Base-by-base conservation (phyloP, 2,888 invertebrate species). In the Acanthopleura granulata region DNA sequence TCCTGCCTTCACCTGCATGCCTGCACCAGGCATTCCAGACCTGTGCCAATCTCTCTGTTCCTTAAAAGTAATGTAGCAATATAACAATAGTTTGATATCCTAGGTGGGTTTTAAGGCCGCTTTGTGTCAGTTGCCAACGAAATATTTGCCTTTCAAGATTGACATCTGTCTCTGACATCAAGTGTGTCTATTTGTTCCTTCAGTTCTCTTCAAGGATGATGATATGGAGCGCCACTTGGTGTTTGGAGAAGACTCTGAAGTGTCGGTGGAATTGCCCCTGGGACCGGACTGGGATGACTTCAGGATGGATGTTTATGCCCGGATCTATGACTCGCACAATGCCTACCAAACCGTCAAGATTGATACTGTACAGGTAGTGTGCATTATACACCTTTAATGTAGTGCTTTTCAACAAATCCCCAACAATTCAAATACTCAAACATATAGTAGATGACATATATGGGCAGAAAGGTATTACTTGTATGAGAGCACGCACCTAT, bases 321-420 rank as follows among this genome's bases (percentile, higher is more conserved):
- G 78, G 11, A 81, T 87, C 29, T 77, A 73, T 16, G 88, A 88
- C 78, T 78, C 61, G 12, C 72, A 79, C 0, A 85, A 84, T 0
- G 79, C 85, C 6, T 57, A 72, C 18, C 78, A 75, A 0, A 73
- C 29, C 11, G 75, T 72, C 25, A 22, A 61, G 30, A 78, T 86
- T 14, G 81, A 75, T 11, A 66, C 30, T 11, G 78, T 87, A 0
- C 74, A 74, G 77, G 85, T 86, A 57, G 22, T 22, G 3, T 57
- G 18, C 22, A 9, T n/a, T 22, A n/a, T 22, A 57, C n/a, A 22
- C 18, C 57, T 9, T 57, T 57, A n/a, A 3, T 57, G 12, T 12
- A n/a, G 22, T 57, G 18, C 4, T 57, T 57, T 57, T n/a, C n/a
- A n/a, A n/a, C n/a, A n/a, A n/a, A n/a, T n/a, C n/a, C n/a, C n/a